These are phyloP conservation scores for Thamnaconus septentrionalis DNA, from an alignment of 2,113 vertebrate genomes.

Conservation along the genomic window DNA sequence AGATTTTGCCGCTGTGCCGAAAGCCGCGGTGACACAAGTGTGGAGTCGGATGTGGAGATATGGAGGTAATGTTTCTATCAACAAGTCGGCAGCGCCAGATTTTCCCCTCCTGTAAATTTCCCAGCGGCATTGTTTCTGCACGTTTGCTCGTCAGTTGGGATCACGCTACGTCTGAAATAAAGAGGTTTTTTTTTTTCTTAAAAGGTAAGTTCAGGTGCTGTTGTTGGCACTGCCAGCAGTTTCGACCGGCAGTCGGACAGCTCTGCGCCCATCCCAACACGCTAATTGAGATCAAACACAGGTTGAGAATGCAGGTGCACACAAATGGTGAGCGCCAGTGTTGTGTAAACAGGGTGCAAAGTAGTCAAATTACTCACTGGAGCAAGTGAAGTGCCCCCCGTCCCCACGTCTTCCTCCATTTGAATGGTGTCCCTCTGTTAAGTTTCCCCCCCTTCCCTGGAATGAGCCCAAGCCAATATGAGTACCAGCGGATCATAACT, in stretches of 20 bases:
- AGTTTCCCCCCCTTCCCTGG: conserved; percentile 36
- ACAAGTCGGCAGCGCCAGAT: conserved; percentile 17
- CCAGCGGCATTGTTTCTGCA: too few relatives aligned
- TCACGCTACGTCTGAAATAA: too few relatives aligned
- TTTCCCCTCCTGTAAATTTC: conserved; percentile 24
- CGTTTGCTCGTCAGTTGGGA: too few relatives aligned
- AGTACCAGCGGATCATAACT: conserved; percentile 63
- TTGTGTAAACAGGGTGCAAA: conserved; percentile 10
- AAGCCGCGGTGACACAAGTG: conserved; percentile 9
- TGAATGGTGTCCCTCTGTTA: conserved; percentile 20
- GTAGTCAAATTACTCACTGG: conserved; percentile 6
- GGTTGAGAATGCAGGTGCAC: conserved; percentile 1
- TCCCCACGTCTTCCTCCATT: conserved; percentile 12
- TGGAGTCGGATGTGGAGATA: conserved; percentile 26
- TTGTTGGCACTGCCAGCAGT: not conserved
- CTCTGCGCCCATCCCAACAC: not conserved
- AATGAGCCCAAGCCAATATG: conserved; percentile 55
- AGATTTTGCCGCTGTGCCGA: conserved; percentile 12
- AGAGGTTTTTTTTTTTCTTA: too few relatives aligned
- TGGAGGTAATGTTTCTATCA: too few relatives aligned
- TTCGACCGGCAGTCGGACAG: too few relatives aligned
- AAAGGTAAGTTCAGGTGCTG: too few relatives aligned
- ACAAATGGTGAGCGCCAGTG: conserved; percentile 8
- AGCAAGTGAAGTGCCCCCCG: not conserved
- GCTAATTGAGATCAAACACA: not conserved